Conservation (phyloP, 2,888 invertebrate species). For the Spisula solida region DNA sequence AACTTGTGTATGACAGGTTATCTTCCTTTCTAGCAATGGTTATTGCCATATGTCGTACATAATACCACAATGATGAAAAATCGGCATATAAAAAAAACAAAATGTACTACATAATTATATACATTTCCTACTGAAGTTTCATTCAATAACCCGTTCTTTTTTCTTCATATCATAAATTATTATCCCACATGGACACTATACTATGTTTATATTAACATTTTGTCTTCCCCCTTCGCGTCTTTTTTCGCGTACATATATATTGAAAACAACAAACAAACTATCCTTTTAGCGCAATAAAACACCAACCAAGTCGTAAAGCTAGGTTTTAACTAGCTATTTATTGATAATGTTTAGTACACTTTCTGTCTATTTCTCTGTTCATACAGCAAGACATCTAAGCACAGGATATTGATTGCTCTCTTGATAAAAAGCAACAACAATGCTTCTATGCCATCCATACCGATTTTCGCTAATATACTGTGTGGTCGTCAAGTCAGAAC, state of each 20-base stretch:
- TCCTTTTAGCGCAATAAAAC: background rate
- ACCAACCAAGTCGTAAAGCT: background rate
- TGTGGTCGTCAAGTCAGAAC: constrained; percentile 19
- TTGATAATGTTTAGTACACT: background rate
- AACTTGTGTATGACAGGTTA: too few species aligned
- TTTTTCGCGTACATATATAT: background rate
- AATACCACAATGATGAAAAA: too few species aligned
- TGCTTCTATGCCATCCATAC: background rate
- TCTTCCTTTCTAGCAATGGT: too few species aligned
- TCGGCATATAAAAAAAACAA: too few species aligned
- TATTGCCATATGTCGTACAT: too few species aligned
- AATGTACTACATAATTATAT: too few species aligned
- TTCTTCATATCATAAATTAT: too few species aligned
- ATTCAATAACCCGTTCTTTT: too few species aligned
- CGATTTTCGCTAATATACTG: constrained; percentile 40
- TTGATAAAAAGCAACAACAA: background rate
- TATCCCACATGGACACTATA: too few species aligned
- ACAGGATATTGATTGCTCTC: background rate
- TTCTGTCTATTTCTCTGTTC: background rate
- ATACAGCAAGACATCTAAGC: background rate
- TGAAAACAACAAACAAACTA: constrained; percentile 14
- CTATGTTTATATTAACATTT: too few species aligned
- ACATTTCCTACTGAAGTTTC: too few species aligned
- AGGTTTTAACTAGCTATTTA: constrained; percentile 8
- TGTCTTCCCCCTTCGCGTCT: too few species aligned